Base-by-base conservation (phyloP, 1,140 invertebrate species). In the Trachymyrmex septentrionalis region DNA sequence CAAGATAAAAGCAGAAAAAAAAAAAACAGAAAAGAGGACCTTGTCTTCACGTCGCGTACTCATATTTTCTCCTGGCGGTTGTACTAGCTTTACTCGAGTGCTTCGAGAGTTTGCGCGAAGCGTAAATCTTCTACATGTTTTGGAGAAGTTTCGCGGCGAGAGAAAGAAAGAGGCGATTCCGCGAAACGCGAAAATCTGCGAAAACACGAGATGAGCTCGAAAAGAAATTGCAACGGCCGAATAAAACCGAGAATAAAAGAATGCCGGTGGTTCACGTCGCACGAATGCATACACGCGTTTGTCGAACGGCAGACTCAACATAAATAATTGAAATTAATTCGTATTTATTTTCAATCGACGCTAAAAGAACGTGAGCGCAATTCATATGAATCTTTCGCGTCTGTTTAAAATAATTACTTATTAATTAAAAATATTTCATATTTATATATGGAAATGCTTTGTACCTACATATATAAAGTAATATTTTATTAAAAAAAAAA, bases 51-150 rank as follows among this genome's bases (percentile, higher is more conserved):
- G 38, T 64, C 61, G 16, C 44, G 27, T 48, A 38, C 38, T 48
- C 67, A 55, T 72, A 72, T 82, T 48, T 61, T 19, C 21, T 57
- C 10, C 30, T 48, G 53, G 6, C 12, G 38, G n/a, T 34, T 72
- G 12, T 53, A 9, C 27, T 12, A 24, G 10, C 19, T 55, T 57
- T 57, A 57, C 55, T 24, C 30, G 38, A 38, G 10, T 59, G 19
- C 14, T 72, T 48, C 57, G 24, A 82, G 24, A 82, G 30, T 82
- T 73, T 55, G 57, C 78, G 34, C 19, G 34, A 44, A 72, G 61
- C 44, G 61, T 80, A 71, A 81, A 81, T 57, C 63, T 66, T 27
- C 4, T 80, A 55, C 12, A 48, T 82, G 34, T 59, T 30, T 19
- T 14, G 14, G 12, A 61, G 21, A 44, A 55, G n/a, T 48, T 55